Evolutionary conservation across 2,888 invertebrate genomes (phyloP).

Genomic region (Dryomyza anilis): DNA sequence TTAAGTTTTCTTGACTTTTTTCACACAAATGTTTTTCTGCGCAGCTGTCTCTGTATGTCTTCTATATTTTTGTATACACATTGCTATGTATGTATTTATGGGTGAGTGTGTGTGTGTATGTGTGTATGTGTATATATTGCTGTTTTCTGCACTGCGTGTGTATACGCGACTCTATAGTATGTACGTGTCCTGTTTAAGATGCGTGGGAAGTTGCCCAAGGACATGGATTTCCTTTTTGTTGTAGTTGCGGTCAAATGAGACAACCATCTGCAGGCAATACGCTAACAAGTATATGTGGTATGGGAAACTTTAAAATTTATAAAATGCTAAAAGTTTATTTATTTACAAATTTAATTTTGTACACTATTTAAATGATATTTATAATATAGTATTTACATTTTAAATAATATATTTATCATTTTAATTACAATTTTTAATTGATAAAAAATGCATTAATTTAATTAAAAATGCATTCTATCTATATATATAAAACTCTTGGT

Average conservation of each 20-base stretch:
- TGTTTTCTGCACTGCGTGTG: not conserved
- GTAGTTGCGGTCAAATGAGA: slow-evolving; percentile 7
- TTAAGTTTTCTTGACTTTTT: too few relatives aligned
- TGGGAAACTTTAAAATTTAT: not conserved
- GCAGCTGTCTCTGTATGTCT: not conserved
- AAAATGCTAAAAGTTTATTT: not conserved
- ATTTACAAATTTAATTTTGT: not conserved
- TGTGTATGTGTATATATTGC: not conserved
- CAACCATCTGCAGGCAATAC: too few relatives aligned
- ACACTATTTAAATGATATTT: not conserved
- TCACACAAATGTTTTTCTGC: too few relatives aligned
- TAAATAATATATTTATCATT: not conserved
- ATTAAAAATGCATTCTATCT: too few relatives aligned
- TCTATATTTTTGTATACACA: not conserved
- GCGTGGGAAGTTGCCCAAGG: slow-evolving; percentile 37
- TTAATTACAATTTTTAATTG: not conserved
- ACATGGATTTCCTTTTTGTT: slow-evolving; percentile 28
- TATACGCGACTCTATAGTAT: too few relatives aligned
- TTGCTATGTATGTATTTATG: not conserved
- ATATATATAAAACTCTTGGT: too few relatives aligned
- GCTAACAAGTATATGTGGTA: not conserved
- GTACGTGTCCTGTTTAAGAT: slow-evolving; percentile 10
- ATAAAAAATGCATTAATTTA: too few relatives aligned
- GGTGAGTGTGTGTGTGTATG: not conserved
- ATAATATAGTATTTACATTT: not conserved